A percentile compares a stretch with the other conserved stretches of the same genome.
These are phyloP conservation scores for Drosophila paucipuncta DNA, from an alignment of 2,888 invertebrate genomes.

Conservation along the genomic window DNA sequence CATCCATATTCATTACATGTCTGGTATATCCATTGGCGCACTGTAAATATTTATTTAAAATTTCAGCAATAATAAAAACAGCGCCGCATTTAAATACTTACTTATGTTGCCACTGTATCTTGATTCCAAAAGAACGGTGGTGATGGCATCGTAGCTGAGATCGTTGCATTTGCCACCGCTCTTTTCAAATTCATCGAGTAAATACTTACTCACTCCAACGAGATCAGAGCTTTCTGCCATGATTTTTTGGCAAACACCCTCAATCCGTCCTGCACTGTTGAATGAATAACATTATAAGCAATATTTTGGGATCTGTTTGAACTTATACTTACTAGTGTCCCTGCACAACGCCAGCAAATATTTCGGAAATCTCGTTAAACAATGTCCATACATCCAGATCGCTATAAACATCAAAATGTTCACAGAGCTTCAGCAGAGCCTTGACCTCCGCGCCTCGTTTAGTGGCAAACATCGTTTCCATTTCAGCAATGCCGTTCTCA, in stretches of 20 bases:
- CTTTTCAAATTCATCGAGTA: slow-evolving; percentile 54
- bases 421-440: slow-evolving; percentile 79
- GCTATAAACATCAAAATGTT: slow-evolving; percentile 78
- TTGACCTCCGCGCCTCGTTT: slow-evolving; percentile 76
- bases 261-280: slow-evolving; percentile 74
- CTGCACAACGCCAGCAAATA: slow-evolving; percentile 83
- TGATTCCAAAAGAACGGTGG: slow-evolving; percentile 54
- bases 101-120: slow-evolving; percentile 64
- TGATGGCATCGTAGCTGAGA: slow-evolving; percentile 72
- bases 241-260: slow-evolving; percentile 71
- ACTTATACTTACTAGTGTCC: slow-evolving; percentile 71
- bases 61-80: not conserved
- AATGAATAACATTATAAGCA: not conserved
- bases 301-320: not conserved
- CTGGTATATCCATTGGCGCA: slow-evolving; percentile 92
- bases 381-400: slow-evolving; percentile 82
- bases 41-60: slow-evolving; percentile 40
- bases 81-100: slow-evolving; percentile 47
- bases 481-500: slow-evolving; percentile 76
- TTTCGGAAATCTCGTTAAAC: slow-evolving; percentile 82
- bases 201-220: slow-evolving; percentile 68
- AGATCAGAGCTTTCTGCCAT: slow-evolving; percentile 75
- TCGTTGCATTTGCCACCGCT: slow-evolving; percentile 68
- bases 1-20: slow-evolving; percentile 95
- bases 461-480: slow-evolving; percentile 77